Conservation (phyloP, 92 coral and sea anemone genomes). For the Galaxea fascicularis region DNA sequence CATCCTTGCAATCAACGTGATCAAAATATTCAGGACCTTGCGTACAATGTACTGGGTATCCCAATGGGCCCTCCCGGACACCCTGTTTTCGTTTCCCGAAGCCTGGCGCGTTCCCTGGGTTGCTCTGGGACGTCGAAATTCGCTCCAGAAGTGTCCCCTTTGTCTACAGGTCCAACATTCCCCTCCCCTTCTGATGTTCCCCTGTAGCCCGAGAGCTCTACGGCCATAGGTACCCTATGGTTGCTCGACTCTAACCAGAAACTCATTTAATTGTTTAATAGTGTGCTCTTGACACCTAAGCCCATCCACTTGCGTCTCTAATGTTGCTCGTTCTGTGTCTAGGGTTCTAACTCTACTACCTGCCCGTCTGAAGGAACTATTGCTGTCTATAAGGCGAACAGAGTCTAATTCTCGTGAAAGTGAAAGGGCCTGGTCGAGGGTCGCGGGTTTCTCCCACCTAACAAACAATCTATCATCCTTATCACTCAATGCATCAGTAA, state of each 20-base stretch:
- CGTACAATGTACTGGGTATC: slow-evolving; percentile 19
- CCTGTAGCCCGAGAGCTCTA: no score
- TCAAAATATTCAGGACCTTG: neutral
- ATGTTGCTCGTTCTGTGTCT: neutral
- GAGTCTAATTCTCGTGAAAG: slow-evolving; percentile 40
- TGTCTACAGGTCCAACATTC: slow-evolving; percentile 25
- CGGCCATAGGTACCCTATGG: no score
- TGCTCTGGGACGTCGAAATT: neutral
- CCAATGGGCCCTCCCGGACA: slow-evolving; percentile 18
- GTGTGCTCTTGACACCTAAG: neutral
- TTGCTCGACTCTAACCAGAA: slow-evolving; percentile 13
- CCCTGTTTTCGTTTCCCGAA: slow-evolving; percentile 42
- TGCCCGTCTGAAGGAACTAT: neutral
- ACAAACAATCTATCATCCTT: slow-evolving; percentile 33
- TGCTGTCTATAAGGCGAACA: no score
- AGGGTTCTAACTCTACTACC: slow-evolving; percentile 21
- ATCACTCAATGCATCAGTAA: slow-evolving; percentile 46
- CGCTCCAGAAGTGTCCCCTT: slow-evolving; percentile 7
- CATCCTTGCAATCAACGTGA: neutral
- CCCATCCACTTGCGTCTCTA: neutral
- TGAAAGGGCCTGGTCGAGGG: slow-evolving; percentile 33
- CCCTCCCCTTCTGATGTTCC: no score
- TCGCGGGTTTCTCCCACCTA: slow-evolving; percentile 6
- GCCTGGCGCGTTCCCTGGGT: neutral
- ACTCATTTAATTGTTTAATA: slow-evolving; percentile 17